Conservation (phyloP, 2,888 invertebrate species). For the Ceriagrion tenellum region DNA sequence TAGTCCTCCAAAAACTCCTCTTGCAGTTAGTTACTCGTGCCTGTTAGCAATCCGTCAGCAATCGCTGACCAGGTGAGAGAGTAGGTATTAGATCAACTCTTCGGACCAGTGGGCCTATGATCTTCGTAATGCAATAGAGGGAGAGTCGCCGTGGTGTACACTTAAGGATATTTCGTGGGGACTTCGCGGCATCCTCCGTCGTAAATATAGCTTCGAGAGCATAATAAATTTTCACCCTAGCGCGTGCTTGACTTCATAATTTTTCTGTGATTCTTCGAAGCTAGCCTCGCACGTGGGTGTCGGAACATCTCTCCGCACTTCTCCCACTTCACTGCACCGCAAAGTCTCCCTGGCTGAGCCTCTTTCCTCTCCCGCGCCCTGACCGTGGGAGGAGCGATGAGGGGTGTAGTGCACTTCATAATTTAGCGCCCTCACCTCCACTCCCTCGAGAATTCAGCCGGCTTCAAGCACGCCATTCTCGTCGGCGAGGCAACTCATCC, state of each 20-base stretch:
- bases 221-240: conserved; percentile 1
- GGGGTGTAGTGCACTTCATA: not conserved
- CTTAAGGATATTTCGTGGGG: not conserved
- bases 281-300: not conserved
- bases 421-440: not conserved
- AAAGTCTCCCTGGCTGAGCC: not conserved
- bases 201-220: not conserved
- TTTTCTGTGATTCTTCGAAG: not conserved
- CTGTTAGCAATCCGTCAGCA: no score
- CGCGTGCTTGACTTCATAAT: not conserved
- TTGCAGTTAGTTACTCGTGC: no score
- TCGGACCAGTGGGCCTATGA: not conserved
- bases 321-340: not conserved
- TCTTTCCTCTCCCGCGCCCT: not conserved
- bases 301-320: not conserved
- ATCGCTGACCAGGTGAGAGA: no score
- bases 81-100: not conserved
- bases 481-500: not conserved
- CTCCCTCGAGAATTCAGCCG: not conserved
- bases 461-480: not conserved
- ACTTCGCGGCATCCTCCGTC: not conserved
- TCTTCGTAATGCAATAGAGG: not conserved
- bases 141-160: not conserved
- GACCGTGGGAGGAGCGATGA: not conserved
- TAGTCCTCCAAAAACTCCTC: no score